These are phyloP conservation scores for Microcebus griseorufus DNA, from an alignment of 2,113 vertebrate genomes.

Conservation along the genomic window DNA sequence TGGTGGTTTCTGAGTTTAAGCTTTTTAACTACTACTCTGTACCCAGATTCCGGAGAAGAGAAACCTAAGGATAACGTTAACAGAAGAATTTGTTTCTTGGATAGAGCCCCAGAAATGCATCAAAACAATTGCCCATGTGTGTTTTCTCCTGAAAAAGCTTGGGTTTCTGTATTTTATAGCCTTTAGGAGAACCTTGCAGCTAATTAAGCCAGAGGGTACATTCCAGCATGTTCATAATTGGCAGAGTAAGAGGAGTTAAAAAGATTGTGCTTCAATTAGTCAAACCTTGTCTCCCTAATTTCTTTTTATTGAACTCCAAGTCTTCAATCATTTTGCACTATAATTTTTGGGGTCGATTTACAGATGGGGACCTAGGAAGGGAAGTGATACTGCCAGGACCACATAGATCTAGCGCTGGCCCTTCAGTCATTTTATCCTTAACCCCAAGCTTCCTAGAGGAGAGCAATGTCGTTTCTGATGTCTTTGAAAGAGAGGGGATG, in stretches of 20 bases:
- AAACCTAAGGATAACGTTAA: neutral
- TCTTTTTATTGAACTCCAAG: neutral
- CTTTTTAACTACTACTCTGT: neutral
- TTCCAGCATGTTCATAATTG: neutral
- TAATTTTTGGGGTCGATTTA: neutral
- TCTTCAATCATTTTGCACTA: neutral
- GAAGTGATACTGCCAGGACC: neutral
- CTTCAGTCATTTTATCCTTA: neutral
- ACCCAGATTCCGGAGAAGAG: neutral
- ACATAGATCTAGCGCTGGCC: neutral
- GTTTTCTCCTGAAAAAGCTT: neutral
- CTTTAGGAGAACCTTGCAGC: neutral
- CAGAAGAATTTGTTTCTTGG: neutral
- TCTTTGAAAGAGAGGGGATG: neutral
- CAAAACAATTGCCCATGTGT: neutral
- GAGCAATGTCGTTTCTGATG: neutral
- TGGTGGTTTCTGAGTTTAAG: neutral
- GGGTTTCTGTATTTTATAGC: neutral
- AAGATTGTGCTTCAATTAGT: neutral
- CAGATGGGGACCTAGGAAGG: neutral
- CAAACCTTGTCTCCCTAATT: neutral
- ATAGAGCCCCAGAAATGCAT: neutral
- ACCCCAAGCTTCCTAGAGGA: neutral
- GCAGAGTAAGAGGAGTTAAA: neutral
- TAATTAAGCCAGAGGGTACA: neutral